Evolutionary conservation across 2,113 vertebrate genomes (phyloP), one percentile per base, ranked within the genome.

Genomic region (Atractosteus spatula): DNA sequence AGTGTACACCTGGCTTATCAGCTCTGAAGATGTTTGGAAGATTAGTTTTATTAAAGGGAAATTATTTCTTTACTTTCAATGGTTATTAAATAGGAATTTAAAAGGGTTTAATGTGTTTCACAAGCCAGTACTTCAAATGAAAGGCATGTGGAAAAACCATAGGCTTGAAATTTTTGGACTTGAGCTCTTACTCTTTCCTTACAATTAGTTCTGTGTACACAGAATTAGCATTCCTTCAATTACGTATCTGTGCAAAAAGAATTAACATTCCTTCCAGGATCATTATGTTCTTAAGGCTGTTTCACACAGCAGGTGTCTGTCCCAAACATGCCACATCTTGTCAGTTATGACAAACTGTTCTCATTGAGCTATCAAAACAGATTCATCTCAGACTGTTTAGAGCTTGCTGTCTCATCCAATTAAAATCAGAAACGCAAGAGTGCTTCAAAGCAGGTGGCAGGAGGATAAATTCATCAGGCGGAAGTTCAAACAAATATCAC

Each of bases 231-330:
- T 82, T 86, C 83, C 64, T 85, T 77, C 77, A 81, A 57, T 83
- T 74, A 77, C 72, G 85, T 87, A 84, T 88, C 79, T 88, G 76
- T 77, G 68, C 73, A 75, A 75, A 62, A 74, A 78, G 82, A 81
- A 80, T 87, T 88, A 86, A 84, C 85, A 88, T 89, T 89, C 82
- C 83, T 89, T 89, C 84, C 84, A 69, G 80, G 83, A 86, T 89
- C 79, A 80, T 79, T 78, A 77, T 65, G 74, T 78, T 83, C 80
- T 82, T 84, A 85, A 43, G 51, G 41, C 62, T 74, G 80, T 84
- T 88, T 80, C 85, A 83, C 76, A 69, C 82, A 84, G 80, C 80
- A 81, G 0, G 68, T 78, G 83, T 80, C 77, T 77, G 54, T 75
- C 80, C 80, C 78, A 80, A 89, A 85, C 85, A 80, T 83, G 81